Evolutionary conservation across 2,797 vertebrate genomes (phyloP), one percentile per base, ranked within the genome.

Genomic region (Knipowitschia caucasica): DNA sequence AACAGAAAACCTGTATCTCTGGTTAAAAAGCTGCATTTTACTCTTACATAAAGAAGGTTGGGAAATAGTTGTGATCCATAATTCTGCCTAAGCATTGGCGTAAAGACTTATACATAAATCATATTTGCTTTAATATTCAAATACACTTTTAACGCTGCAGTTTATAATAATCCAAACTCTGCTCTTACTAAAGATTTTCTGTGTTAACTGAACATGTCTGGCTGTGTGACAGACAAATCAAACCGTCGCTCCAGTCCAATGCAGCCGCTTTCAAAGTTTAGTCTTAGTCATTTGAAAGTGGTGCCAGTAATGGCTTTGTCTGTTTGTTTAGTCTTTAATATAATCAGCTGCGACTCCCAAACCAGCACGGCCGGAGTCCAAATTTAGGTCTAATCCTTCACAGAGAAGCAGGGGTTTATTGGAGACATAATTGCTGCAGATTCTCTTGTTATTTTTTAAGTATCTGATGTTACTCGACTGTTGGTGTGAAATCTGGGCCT

Each of bases 251-350:
- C 20, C 59, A 24, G 50, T 69, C 49, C 6, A 62, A 63, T 74
- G 56, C 67, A 63, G 33, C 57, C 31, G 10, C 25, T 39, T 66
- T 62, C 45, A 33, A 34, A 64, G 47, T 24, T 21, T 56, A 38
- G 51, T 35, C 56, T 43, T 36, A 56, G 43, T 73, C 20, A 43
- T 77, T 76, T 50, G 15, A n/a, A 33, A 10, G 23, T 27, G 15
- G 25, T 65, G 56, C 56, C 44, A 67, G 61, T 66, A 69, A 80
- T 83, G 64, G 59, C 56, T 59, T 14, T 45, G 53, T 69, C 36
- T 75, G 70, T 78, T 78, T 83, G 76, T 70, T 62, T 50, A 52
- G 78, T 73, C 47, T 80, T 84, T 68, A 73, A 55, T 53, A 3
- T 75, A 80, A 80, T 78, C 67, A 75, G 63, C 64, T 77, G 59